Evolutionary conservation across 1,140 invertebrate species (phyloP).

Genomic region (Ptiloglossa arizonensis): DNA sequence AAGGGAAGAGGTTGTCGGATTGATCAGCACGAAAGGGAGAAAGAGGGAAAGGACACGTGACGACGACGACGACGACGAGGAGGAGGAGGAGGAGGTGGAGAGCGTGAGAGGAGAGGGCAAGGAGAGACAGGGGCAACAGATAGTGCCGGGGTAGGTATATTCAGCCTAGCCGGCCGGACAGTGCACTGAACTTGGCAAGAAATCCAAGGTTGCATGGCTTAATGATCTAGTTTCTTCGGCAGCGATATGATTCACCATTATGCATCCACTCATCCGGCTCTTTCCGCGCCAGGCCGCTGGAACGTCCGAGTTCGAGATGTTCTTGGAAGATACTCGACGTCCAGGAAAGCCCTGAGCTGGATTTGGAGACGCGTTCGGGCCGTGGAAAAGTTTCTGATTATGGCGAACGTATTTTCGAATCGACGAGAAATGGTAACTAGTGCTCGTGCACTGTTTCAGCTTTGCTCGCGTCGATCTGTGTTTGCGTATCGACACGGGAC

Average conservation of each 20-base stretch:
- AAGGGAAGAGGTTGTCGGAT: slow-evolving; percentile 12
- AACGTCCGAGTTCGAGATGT: not conserved
- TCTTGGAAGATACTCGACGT: not conserved
- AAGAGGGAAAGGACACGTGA: slow-evolving; percentile 29
- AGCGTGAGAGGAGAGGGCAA: slow-evolving; percentile 6
- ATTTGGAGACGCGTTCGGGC: not conserved
- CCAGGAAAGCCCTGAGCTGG: not conserved
- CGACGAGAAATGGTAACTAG: too few species aligned
- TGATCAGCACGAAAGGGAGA: slow-evolving; percentile 31
- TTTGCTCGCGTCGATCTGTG: too few species aligned
- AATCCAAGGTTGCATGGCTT: slow-evolving; percentile 78
- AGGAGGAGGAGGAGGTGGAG: slow-evolving; percentile 21
- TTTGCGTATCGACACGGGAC: too few species aligned
- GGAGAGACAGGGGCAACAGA: slow-evolving; percentile 38
- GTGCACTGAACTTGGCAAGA: slow-evolving; percentile 80
- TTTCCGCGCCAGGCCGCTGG: slow-evolving; percentile 15
- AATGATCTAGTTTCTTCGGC: slow-evolving; percentile 78
- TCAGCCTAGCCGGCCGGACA: slow-evolving; percentile 65
- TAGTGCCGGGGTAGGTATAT: slow-evolving; percentile 60
- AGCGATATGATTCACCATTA: slow-evolving; percentile 75
- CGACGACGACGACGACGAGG: too few species aligned
- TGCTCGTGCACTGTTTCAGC: too few species aligned
- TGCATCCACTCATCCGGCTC: slow-evolving; percentile 61
- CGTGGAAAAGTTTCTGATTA: not conserved
- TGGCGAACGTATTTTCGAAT: too few species aligned